Evolutionary conservation across 1,140 invertebrate genomes (phyloP), one percentile per base, ranked within the genome.

Genomic region (Pogonomyrmex californicus): DNA sequence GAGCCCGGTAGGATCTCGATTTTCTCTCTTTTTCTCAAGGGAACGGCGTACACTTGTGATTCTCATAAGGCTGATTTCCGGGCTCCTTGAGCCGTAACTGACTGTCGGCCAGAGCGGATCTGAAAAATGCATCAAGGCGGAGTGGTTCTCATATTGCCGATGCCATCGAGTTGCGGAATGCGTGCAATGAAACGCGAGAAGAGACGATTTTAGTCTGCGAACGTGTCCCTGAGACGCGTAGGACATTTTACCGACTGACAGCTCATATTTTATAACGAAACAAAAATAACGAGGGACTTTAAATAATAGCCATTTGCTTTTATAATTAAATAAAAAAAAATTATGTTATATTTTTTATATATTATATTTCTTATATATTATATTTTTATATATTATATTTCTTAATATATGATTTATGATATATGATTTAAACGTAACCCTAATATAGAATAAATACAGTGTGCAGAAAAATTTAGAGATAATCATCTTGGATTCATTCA

Each of bases 121-220:
- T 90, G 90, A 94, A 94, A 94, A 94, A 94, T 92, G 89, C 92
- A 93, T 87, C 92, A 94, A 94, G 93, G 93, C 88, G 89, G 90
- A 88, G 85, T 91, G 86, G 88, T 89, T 89, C 87, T 65, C 87
- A 89, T 86, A 86, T 82, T 17, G 62, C 49, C 10, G 56, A 41
- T n/a, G 6, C 23, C 41, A 23, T 17, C 63, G 30, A 78, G 58
- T 36, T 73, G 23, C 30, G 17, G 54, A 65, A 70, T 68, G 33
- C n/a, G 85, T 79, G 86, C 70, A 79, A 71, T 68, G 68, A 85
- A 58, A 60, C 23, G 41, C 41, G 51, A 30, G 1, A 2, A 75
- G 41, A n/a, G 58, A 17, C 54, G 68, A 7, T 62, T 60, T 75
- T 68, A 51, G 9, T 47, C 23, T 30, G 51, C 30, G 33, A 33